Evolutionary conservation across 2,888 invertebrate genomes (phyloP).

Genomic region (Octodonta nipae): DNA sequence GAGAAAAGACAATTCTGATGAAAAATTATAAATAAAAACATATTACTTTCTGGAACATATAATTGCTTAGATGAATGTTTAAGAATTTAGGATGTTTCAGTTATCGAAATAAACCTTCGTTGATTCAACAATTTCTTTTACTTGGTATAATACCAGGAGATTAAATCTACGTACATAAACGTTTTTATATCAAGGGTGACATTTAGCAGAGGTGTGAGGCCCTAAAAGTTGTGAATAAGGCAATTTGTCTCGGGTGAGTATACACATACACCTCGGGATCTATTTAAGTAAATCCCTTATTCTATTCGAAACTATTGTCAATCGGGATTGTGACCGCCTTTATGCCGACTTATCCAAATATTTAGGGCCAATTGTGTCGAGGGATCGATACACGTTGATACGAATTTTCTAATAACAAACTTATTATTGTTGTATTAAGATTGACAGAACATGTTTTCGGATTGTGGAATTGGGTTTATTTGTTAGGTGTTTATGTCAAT

Average conservation of each 20-base stretch:
- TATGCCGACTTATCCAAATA: slow-evolving; percentile 22
- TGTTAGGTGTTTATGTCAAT: too few species aligned
- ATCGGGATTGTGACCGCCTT: slow-evolving; percentile 23
- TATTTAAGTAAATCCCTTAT: background rate
- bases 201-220: background rate
- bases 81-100: too few species aligned
- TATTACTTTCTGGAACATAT: too few species aligned
- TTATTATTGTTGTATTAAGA: slow-evolving; percentile 12
- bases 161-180: too few species aligned
- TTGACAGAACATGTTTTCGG: background rate
- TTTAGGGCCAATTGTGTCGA: slow-evolving; percentile 20
- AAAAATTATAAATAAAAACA: too few species aligned
- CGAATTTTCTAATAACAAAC: slow-evolving; percentile 19
- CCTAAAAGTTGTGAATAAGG: background rate
- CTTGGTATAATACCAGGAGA: too few species aligned
- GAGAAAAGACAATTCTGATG: too few species aligned
- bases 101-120: too few species aligned
- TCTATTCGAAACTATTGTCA: slow-evolving; percentile 13
- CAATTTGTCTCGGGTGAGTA: slow-evolving; percentile 2
- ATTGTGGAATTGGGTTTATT: slow-evolving; percentile 1
- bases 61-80: too few species aligned
- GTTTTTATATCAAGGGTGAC: background rate
- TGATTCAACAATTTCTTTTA: too few species aligned
- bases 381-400: slow-evolving; percentile 18
- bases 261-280: slow-evolving; percentile 1